A percentile compares a stretch with the other conserved stretches of the same genome.
Conservation (phyloP, 2,888 invertebrate species). For the Drosophila anceps region DNA sequence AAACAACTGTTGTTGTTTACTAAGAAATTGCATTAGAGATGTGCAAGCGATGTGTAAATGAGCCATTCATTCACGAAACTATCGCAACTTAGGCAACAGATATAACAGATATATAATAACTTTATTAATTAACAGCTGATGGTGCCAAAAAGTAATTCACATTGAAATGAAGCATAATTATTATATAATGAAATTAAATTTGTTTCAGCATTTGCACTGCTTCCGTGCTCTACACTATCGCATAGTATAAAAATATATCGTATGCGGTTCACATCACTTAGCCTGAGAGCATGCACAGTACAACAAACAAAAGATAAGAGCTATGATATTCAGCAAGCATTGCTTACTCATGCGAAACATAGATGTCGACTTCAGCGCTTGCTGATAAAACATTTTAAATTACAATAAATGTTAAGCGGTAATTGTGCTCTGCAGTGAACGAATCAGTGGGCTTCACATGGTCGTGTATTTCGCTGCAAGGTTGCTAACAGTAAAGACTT, state of each 20-base stretch:
- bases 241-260: not conserved
- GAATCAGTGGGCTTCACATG: not conserved
- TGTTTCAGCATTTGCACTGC: not conserved
- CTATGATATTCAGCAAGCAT: not conserved
- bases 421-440: not conserved
- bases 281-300: no score
- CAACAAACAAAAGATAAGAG: constrained; percentile 5
- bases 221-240: not conserved
- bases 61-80: not conserved
- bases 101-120: no score
- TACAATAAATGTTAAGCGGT: not conserved
- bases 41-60: constrained; percentile 1
- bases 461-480: not conserved
- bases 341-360: constrained; percentile 2
- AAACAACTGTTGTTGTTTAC: constrained; percentile 54
- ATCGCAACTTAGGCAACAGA: no score
- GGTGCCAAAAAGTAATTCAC: no score
- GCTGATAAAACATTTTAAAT: not conserved
- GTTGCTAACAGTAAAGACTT: not conserved
- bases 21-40: constrained; percentile 25
- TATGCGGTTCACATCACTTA: not conserved
- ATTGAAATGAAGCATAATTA: no score
- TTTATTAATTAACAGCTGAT: no score
- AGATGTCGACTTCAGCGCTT: not conserved
- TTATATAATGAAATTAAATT: not conserved